Evolutionary conservation across 2,888 invertebrate genomes (phyloP), one percentile per base, ranked within the genome.

Genomic region (Drosophila niveifrons): DNA sequence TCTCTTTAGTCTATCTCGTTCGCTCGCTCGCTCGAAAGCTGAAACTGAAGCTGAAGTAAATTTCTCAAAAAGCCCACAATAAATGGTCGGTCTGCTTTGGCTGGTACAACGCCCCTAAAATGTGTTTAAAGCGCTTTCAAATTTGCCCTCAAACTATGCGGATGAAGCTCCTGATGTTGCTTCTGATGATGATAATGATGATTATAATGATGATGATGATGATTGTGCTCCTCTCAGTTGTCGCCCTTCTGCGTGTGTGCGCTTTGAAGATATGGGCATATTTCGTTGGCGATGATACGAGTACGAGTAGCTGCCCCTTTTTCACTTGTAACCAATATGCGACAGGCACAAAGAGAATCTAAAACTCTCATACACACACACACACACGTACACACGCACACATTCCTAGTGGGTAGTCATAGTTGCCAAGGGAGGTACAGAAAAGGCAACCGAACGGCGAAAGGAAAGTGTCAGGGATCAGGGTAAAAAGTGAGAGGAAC

Each of bases 241-340:
- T 52, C 31, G 39, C 53, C 11, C 13, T 18, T 56, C 31, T 63
- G 52, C 23, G 47, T 76, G 47, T 50, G 59, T 74, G 63, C 59
- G 44, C 59, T 73, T 74, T 64, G 31, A 53, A 57, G 74, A 74
- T 68, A 74, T 64, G 62, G 50, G 62, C 56, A 59, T 41, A 67
- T 73, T 74, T 72, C 46, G 62, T 52, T 58, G 63, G 63, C 68
- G 47, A 66, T 69, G 51, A 57, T 53, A 53, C 44, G 57, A 48
- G 28, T 23, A 57, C 44, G 57, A 48, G 28, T 17, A 50, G 41
- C 9, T 28, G 41, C 17, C 50, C 17, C 18, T 59, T 55, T 9
- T 17, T 28, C n/a, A 47, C 39, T 43, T 34, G 63, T 75, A 78
- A 68, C 67, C 84, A 68, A 47, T 64, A 41, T 55, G 64, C 57